Percentiles rank a stretch among this genome's conserved stretches.
Evolutionary conservation across 2,888 invertebrate genomes (phyloP).

Genomic region (Agrochola lychnidis): DNA sequence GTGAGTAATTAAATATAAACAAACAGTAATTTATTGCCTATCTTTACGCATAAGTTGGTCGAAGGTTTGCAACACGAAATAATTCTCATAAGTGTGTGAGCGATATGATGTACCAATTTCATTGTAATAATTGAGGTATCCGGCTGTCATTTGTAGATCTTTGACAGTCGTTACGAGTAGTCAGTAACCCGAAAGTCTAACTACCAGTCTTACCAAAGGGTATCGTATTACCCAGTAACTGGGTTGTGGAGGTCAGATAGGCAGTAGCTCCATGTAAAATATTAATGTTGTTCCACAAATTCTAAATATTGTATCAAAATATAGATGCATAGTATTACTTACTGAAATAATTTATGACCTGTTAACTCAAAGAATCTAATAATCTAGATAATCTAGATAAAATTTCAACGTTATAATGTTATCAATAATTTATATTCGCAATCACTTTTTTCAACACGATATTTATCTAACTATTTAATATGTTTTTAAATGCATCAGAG

Average conservation of each 20-base stretch:
- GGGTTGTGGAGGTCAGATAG: too few relatives aligned
- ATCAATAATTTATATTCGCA: neutral
- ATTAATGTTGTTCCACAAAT: neutral
- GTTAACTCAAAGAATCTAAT: constrained; percentile 8
- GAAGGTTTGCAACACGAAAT: constrained; percentile 50
- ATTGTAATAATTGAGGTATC: neutral
- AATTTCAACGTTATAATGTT: neutral
- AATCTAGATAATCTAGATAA: neutral
- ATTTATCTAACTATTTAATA: neutral
- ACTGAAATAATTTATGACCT: neutral
- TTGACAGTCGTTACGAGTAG: too few relatives aligned
- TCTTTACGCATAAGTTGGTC: constrained; percentile 55
- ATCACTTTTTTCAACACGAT: neutral
- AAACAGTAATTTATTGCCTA: constrained; percentile 54
- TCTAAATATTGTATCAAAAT: neutral
- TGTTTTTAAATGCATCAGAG: neutral
- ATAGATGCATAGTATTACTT: neutral
- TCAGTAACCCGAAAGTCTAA: too few relatives aligned
- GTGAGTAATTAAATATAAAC: constrained; percentile 55
- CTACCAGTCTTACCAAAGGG: too few relatives aligned
- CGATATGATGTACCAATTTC: neutral
- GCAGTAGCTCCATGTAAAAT: too few relatives aligned
- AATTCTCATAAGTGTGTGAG: constrained; percentile 29
- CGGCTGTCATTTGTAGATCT: neutral
- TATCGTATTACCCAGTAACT: too few relatives aligned